A percentile compares a stretch with the other conserved stretches of the same genome.
phyloP scores from a whole-genome alignment of 2,113 vertebrate species.

The Deroptyus accipitrinus region DNA sequence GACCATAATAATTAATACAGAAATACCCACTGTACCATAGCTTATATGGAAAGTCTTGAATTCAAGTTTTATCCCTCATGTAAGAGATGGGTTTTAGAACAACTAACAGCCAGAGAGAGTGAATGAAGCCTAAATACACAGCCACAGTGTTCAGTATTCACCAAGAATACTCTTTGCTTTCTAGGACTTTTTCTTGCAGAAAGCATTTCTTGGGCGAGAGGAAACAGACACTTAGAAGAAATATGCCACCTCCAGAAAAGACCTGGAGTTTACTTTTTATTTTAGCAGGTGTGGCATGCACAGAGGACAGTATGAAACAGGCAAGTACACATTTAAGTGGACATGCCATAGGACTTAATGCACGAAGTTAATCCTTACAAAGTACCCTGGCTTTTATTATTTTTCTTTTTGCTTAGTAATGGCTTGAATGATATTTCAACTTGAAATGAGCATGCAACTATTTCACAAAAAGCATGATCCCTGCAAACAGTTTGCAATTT shows the following conservation, averaged over 20 bases:
- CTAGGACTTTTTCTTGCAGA: not conserved
- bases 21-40: not conserved
- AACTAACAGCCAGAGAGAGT: not conserved
- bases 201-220: not conserved
- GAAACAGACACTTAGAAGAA: not conserved
- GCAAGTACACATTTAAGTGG: slow-evolving; percentile 8
- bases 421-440: slow-evolving; percentile 72
- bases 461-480: slow-evolving; percentile 64
- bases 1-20: not conserved
- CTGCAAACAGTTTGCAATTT: slow-evolving; percentile 61
- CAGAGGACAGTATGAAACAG: not conserved
- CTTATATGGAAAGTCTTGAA: not conserved
- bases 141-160: not conserved
- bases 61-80: not conserved
- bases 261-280: not conserved
- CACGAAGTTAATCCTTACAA: slow-evolving; percentile 46
- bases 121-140: not conserved
- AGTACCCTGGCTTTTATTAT: not conserved
- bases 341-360: not conserved
- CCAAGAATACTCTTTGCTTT: not conserved
- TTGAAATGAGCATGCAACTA: slow-evolving; percentile 70
- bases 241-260: not conserved
- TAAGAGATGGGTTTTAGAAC: not conserved
- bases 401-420: slow-evolving; percentile 7
- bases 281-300: not conserved